Conservation (phyloP, 2,797 vertebrate genomes). For the Gymnocypris eckloni region DNA sequence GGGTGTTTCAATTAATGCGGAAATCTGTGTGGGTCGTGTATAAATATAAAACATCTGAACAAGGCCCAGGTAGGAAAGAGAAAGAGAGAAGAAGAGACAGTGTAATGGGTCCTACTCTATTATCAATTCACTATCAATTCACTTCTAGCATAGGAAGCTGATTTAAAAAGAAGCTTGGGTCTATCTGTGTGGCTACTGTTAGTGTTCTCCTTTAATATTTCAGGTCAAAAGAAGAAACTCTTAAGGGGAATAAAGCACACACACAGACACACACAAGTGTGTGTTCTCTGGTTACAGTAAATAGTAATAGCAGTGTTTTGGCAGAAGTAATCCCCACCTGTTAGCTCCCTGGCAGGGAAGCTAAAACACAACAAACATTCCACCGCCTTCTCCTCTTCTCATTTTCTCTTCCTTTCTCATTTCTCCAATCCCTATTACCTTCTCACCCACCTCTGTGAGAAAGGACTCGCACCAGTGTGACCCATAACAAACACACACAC, state of each 20-base stretch:
- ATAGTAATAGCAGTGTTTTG: constrained; percentile 54
- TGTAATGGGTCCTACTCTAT: not conserved
- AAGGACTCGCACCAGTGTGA: not conserved
- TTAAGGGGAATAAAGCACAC: constrained; percentile 26
- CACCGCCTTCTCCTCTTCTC: constrained; percentile 44
- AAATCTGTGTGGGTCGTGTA: not conserved
- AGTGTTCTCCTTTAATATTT: constrained; percentile 29
- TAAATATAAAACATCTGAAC: constrained; percentile 4
- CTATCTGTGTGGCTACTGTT: constrained; percentile 36
- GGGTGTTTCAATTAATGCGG: not conserved
- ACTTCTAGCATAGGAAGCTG: constrained; percentile 10
- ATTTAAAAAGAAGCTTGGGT: constrained; percentile 13
- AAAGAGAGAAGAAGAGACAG: not conserved
- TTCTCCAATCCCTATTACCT: constrained; percentile 1
- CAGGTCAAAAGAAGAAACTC: constrained; percentile 32
- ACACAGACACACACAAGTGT: constrained; percentile 23
- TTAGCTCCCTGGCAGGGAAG: constrained; percentile 19
- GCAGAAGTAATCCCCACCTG: constrained; percentile 54
- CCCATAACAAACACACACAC: constrained; percentile 12
- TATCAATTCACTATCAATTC: constrained; percentile 30
- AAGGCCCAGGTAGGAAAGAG: not conserved
- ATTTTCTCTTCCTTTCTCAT: constrained; percentile 8
- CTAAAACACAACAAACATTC: constrained; percentile 50
- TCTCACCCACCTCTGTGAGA: constrained; percentile 10
- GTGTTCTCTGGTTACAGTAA: constrained; percentile 55